phyloP scores from a whole-genome alignment of 2,888 invertebrate genomes.

The Itoplectis maculator region DNA sequence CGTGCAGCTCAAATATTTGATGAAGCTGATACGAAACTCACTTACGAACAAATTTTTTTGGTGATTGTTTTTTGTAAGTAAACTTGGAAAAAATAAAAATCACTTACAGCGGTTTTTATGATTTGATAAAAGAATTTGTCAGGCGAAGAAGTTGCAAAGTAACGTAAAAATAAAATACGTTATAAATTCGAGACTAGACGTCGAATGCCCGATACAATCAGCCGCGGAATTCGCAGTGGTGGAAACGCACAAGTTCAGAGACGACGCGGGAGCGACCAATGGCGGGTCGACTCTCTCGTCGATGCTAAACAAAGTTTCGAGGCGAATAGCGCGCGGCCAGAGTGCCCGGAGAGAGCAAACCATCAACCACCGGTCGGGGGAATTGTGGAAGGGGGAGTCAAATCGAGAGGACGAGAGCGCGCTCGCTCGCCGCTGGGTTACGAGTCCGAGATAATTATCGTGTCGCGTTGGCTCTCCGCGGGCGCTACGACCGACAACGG shows the following conservation, averaged over 20 bases:
- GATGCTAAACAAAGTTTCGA: slow-evolving; percentile 52
- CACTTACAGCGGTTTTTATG: too few species aligned
- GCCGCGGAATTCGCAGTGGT: not conserved
- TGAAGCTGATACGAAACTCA: too few species aligned
- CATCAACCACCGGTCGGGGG: not conserved
- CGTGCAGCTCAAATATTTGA: too few species aligned
- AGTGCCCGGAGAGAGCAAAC: slow-evolving; percentile 19
- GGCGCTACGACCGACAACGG: slow-evolving; percentile 42
- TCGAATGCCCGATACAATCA: too few species aligned
- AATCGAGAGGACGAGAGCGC: not conserved
- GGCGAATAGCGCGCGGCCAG: slow-evolving; percentile 32
- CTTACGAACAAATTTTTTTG: too few species aligned
- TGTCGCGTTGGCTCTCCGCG: slow-evolving; percentile 24
- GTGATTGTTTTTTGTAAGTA: too few species aligned
- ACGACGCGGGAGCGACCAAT: not conserved
- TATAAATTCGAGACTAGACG: too few species aligned
- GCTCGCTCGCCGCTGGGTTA: slow-evolving; percentile 23
- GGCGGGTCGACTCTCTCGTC: slow-evolving; percentile 8
- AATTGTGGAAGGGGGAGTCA: not conserved
- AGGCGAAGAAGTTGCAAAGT: too few species aligned
- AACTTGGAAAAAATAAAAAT: too few species aligned
- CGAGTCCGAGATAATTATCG: slow-evolving; percentile 63
- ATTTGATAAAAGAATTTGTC: too few species aligned
- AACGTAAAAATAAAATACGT: too few species aligned
- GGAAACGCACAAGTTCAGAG: not conserved